A percentile compares a stretch with the other conserved stretches of the same genome.
Evolutionary conservation across 2,888 invertebrate genomes (phyloP).

Genomic region (Lycophotia porphyrea): DNA sequence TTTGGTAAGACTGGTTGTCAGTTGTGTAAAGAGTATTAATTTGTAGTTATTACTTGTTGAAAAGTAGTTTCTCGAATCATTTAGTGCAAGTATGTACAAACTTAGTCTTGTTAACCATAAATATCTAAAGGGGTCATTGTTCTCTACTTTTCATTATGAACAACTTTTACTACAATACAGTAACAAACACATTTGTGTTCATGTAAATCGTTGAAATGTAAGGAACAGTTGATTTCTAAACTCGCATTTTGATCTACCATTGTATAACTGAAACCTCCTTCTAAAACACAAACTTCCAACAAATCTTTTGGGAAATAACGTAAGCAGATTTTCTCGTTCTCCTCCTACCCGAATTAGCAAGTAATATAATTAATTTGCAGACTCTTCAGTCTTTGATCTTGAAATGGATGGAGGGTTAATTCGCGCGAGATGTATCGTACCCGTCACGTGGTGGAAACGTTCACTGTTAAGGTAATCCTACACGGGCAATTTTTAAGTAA

Average conservation of each 20-base stretch:
- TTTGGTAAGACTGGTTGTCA: neutral
- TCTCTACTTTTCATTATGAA: no score
- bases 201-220: neutral
- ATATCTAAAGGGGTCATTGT: no score
- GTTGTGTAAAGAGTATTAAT: no score
- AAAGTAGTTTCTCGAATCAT: no score
- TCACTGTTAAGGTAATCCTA: neutral
- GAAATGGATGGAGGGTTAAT: constrained; percentile 15
- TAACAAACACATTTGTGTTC: no score
- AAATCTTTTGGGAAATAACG: constrained; percentile 50
- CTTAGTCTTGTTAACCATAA: no score
- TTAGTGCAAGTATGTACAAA: no score
- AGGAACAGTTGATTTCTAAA: neutral
- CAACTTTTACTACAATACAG: no score
- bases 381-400: constrained; percentile 40
- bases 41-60: no score
- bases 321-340: constrained; percentile 29
- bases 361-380: constrained; percentile 45
- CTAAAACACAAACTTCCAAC: neutral
- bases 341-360: constrained; percentile 34
- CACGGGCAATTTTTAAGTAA: constrained; percentile 2
- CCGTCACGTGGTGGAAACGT: constrained; percentile 13
- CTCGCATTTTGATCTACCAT: neutral
- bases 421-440: constrained; percentile 5
- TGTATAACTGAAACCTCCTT: neutral